Conservation (phyloP, 2,797 vertebrate species). For the Tauraco hartlaubi region DNA sequence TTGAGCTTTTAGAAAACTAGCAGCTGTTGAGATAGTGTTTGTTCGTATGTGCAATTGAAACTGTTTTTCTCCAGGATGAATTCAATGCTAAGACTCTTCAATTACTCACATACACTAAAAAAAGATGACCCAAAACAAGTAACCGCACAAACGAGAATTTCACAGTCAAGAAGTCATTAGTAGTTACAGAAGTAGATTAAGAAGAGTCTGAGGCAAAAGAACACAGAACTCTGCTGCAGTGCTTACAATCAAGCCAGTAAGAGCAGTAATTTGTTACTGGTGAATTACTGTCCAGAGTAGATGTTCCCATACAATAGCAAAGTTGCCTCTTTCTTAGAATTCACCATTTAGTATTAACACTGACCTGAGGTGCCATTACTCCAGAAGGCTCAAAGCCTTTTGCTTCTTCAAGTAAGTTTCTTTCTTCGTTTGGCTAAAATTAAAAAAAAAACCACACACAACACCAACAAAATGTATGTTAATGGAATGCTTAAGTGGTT, state of each 20-base stretch:
- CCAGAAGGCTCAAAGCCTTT: conserved; percentile 87
- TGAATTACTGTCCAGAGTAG: neutral
- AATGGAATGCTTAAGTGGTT: neutral
- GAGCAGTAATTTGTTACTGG: neutral
- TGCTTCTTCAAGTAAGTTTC: conserved; percentile 94
- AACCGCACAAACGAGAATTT: neutral
- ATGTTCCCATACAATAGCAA: neutral
- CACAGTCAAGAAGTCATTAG: neutral
- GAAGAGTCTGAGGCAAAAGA: neutral
- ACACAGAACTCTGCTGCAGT: neutral
- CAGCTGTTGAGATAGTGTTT: neutral
- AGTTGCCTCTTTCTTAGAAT: neutral
- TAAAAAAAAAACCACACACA: neutral
- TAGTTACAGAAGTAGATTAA: neutral
- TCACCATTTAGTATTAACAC: neutral
- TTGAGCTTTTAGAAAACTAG: neutral
- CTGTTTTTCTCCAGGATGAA: neutral
- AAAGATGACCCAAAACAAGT: neutral
- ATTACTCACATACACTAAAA: neutral
- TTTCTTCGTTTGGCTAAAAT: conserved; percentile 94
- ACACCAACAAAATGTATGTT: neutral
- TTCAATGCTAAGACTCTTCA: neutral
- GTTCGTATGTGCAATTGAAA: neutral
- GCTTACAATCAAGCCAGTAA: neutral
- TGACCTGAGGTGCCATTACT: conserved; percentile 66